Conservation (phyloP, 2,797 vertebrate species). For the Gephyroberyx darwinii region DNA sequence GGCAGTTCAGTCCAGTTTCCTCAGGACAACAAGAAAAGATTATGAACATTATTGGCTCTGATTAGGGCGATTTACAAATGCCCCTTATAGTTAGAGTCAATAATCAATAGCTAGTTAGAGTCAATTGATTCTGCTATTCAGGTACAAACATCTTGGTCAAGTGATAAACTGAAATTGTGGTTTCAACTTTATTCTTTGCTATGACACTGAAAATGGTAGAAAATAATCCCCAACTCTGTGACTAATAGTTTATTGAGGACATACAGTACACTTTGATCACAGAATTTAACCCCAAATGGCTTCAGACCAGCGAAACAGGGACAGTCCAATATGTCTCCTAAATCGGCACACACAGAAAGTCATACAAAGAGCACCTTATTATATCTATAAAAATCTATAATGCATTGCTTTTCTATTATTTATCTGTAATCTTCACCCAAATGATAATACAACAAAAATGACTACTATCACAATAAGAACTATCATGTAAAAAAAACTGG, state of each 20-base stretch:
- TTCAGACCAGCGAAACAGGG: constrained; percentile 43
- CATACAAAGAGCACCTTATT: constrained; percentile 61
- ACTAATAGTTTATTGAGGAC: constrained; percentile 32
- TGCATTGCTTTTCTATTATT: constrained; percentile 56
- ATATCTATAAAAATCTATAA: constrained; percentile 57
- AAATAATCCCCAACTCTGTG: constrained; percentile 18
- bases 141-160: constrained; percentile 17
- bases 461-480: constrained; percentile 61
- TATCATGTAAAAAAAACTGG: constrained; percentile 56
- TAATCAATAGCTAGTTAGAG: no score
- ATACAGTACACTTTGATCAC: constrained; percentile 52
- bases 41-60: constrained; percentile 5
- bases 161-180: constrained; percentile 29
- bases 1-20: constrained; percentile 29
- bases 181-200: constrained; percentile 18
- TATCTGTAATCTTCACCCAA: constrained; percentile 45
- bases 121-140: constrained; percentile 25
- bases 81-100: background rate
- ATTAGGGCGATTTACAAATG: constrained; percentile 28
- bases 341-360: constrained; percentile 62
- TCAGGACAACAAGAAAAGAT: constrained; percentile 31
- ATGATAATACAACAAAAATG: constrained; percentile 59
- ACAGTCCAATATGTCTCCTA: constrained; percentile 48
- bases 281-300: constrained; percentile 40
- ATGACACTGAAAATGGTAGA: constrained; percentile 26